These are phyloP conservation scores for Cettia cetti DNA, from an alignment of 2,113 vertebrate species.

Conservation along the genomic window DNA sequence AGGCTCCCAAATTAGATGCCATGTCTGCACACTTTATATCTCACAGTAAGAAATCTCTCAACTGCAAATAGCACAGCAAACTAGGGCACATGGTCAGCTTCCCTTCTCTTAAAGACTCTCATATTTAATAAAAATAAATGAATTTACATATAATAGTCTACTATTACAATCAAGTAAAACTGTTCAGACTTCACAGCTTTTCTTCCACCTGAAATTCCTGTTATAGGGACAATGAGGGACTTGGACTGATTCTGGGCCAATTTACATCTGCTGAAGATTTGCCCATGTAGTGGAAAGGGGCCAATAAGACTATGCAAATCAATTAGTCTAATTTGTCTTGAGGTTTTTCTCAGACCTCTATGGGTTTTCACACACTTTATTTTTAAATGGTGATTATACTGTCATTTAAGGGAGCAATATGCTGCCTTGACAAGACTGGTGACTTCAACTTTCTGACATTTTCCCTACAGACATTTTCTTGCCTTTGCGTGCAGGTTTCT, in stretches of 20 bases:
- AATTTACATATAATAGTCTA: background rate
- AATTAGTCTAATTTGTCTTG: conserved; percentile 8
- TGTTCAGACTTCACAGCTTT: background rate
- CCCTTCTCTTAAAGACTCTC: background rate
- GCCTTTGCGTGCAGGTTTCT: background rate
- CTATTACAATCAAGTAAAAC: background rate
- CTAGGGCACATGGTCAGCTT: background rate
- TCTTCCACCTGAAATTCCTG: background rate
- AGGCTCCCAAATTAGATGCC: background rate
- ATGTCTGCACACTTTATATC: background rate
- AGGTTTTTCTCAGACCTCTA: background rate
- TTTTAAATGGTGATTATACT: conserved; percentile 22
- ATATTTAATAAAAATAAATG: background rate
- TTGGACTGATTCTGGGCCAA: background rate
- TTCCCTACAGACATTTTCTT: background rate
- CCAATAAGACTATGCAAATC: background rate
- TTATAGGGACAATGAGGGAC: background rate
- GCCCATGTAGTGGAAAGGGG: background rate
- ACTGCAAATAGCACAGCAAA: background rate
- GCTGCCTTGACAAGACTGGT: background rate
- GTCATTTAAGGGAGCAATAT: background rate
- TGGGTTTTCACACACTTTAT: background rate
- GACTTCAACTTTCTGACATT: background rate
- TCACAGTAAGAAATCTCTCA: background rate
- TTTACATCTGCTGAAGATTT: background rate